Conservation (phyloP, 2,888 invertebrate species). For the Lordiphosa fenestrarum region DNA sequence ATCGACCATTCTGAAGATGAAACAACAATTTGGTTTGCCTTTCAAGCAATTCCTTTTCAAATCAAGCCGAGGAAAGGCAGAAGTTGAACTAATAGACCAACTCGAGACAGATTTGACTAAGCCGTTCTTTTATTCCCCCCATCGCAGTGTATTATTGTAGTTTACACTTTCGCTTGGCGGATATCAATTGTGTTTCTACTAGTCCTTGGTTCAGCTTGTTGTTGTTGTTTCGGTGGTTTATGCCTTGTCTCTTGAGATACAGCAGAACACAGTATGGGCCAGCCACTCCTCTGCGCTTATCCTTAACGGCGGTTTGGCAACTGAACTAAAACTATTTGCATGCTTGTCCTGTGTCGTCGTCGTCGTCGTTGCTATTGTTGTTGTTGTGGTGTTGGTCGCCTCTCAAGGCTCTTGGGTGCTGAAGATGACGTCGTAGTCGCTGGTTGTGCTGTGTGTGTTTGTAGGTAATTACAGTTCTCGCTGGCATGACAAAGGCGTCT, state of each 20-base stretch:
- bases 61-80: too few relatives aligned
- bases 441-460: conserved; percentile 12
- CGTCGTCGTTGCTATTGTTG: neutral
- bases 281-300: conserved; percentile 65
- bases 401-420: conserved; percentile 23
- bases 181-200: conserved; percentile 13
- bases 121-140: too few relatives aligned
- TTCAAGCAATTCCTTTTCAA: too few relatives aligned
- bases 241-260: conserved; percentile 72
- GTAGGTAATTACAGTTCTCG: conserved; percentile 46
- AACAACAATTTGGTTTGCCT: too few relatives aligned
- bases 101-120: too few relatives aligned
- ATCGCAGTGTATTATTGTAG: too few relatives aligned
- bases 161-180: conserved; percentile 8
- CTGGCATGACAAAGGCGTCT: conserved; percentile 29
- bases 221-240: conserved; percentile 40
- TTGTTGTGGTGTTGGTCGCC: conserved; percentile 9
- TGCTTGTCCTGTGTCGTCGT: conserved; percentile 45
- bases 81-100: too few relatives aligned
- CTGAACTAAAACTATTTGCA: conserved; percentile 72
- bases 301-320: conserved; percentile 67
- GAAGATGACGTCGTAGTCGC: conserved; percentile 52
- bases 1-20: too few relatives aligned
- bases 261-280: conserved; percentile 32
- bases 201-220: conserved; percentile 17